A percentile compares a stretch with the other conserved stretches of the same genome.
These are phyloP conservation scores for Ianthella basta DNA, from an alignment of 37 sponge, comb jelly and placozoan species.

Conservation along the genomic window DNA sequence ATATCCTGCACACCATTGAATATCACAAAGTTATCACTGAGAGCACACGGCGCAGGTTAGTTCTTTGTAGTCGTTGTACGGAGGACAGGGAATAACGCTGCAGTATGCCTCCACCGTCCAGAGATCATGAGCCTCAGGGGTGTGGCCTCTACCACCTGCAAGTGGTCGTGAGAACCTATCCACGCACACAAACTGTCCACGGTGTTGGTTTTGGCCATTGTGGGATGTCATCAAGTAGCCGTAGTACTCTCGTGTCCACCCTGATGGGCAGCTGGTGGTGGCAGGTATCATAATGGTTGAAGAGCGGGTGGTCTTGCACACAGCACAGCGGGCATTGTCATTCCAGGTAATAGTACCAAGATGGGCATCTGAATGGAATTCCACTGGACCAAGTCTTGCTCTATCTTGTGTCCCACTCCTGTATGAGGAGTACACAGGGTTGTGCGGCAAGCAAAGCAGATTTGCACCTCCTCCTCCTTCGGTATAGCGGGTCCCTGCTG, in stretches of 20 bases:
- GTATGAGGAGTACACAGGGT: constrained; percentile 4
- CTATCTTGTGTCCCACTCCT: not conserved
- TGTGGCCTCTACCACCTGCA: not conserved
- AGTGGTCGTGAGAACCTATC: not conserved
- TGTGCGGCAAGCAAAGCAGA: constrained; percentile 13
- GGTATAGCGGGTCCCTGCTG: not conserved
- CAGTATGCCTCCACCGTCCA: not conserved
- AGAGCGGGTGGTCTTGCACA: constrained; percentile 3
- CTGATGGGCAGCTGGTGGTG: constrained; percentile 13
- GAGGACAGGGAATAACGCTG: not conserved
- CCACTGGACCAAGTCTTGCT: constrained; percentile 11
- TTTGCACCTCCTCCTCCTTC: not conserved
- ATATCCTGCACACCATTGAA: too few relatives aligned
- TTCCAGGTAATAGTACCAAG: not conserved
- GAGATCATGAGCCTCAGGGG: not conserved
- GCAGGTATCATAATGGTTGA: constrained; percentile 11
- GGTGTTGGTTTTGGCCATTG: not conserved
- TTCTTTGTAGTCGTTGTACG: not conserved
- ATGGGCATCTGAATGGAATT: not conserved
- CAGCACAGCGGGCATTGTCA: not conserved
- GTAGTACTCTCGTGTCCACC: constrained; percentile 18
- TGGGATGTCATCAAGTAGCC: constrained; percentile 10
- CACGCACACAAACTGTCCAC: not conserved
- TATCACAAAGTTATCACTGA: not conserved
- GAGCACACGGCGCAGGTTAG: constrained; percentile 16